These are phyloP conservation scores for Mandrillus leucophaeus DNA, from an alignment of 2,113 vertebrate genomes.

Conservation along the genomic window DNA sequence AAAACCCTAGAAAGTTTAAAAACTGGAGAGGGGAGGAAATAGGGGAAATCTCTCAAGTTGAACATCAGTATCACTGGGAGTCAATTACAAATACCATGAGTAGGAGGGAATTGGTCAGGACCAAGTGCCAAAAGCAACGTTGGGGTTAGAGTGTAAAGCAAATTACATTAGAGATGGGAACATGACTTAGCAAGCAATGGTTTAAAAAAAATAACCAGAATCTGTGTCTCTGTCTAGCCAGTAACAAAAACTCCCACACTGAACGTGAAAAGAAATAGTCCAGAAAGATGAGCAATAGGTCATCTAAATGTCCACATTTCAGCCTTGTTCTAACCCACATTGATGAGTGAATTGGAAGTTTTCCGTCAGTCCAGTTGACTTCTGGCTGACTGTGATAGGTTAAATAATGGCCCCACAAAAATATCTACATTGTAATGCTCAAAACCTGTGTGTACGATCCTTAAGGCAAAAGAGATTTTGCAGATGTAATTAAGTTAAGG, in stretches of 20 bases:
- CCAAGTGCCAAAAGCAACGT: background rate
- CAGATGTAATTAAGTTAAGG: background rate
- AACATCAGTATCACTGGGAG: background rate
- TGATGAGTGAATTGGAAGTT: background rate
- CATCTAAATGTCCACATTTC: background rate
- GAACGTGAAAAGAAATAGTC: background rate
- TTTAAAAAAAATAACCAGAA: background rate
- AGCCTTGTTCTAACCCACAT: background rate
- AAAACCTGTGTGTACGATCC: background rate
- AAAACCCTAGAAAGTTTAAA: background rate
- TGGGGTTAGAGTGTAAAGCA: background rate
- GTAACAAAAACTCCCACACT: background rate
- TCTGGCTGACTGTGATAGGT: background rate
- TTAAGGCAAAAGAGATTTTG: background rate
- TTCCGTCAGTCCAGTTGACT: background rate
- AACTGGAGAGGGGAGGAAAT: background rate
- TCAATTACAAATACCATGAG: background rate
- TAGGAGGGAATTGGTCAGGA: background rate
- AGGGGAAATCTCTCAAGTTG: background rate
- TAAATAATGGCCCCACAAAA: background rate
- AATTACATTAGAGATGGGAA: background rate
- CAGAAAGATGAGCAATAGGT: background rate
- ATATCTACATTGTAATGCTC: background rate
- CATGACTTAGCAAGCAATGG: background rate
- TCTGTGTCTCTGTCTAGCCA: background rate